Evolutionary conservation across 1,140 invertebrate species (phyloP), one percentile per base, ranked within the genome.

Genomic region (Babylonia areolata): DNA sequence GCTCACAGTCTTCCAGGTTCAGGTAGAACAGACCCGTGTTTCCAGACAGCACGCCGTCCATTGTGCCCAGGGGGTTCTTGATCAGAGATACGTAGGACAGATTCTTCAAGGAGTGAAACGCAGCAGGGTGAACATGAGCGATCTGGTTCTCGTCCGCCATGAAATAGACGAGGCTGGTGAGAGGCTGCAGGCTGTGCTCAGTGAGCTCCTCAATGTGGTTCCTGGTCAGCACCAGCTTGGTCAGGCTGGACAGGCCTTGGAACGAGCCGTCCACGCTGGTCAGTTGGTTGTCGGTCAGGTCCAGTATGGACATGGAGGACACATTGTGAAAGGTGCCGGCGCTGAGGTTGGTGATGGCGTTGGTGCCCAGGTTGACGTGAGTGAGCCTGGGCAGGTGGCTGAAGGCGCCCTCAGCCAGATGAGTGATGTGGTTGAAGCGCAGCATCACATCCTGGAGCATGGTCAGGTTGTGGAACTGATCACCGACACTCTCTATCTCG

Each of bases 91-190:
- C 94, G 82, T 96, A 96, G n/a, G 96, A 96, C 77, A 98, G 94
- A 89, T 97, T 96, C 2, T 96, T 96, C 81, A 98, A 95, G 42
- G 96, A 95, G 92, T 97, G 96, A 88, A 98, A 95, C 42, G 96
- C 96, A 37, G 96, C 96, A 20, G 96, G 96, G 15, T 96, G 96
- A 15, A 97, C 95, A 81, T 95, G 95, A 28, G 95, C 94, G 64
- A 98, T 95, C 54, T 95, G 95, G 94, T 98, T 98, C 86, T 96
- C 95, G 23, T 97, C 97, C 11, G 98, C 95, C 89, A 98, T 97
- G 75, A 98, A 94, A 90, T 97, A 96, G 90, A 97, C 96, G 39
- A 98, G 93, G 87, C 95, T 94, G 58, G 95, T 94, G 42, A 97
- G 95, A 58, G 95, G 96, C 71, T 89, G 75, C 90, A 97, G 97